Base-by-base conservation (phyloP, 2,797 vertebrate species). In the Arrhamphus sclerolepis region DNA sequence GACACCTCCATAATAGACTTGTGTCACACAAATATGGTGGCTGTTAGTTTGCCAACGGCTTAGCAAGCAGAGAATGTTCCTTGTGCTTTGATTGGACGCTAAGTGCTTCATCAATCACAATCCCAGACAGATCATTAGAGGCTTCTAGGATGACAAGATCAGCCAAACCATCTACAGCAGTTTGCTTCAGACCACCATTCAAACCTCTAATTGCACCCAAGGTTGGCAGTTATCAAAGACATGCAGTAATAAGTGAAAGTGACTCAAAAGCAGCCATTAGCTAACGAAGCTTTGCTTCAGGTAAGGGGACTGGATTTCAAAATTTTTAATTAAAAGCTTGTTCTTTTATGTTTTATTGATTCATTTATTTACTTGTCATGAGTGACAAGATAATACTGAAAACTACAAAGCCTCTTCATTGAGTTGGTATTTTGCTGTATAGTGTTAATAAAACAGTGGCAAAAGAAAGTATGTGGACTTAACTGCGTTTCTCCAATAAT, bases 31-130 rank as follows among this genome's bases (percentile, higher is more conserved):
- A 77, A 83, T 78, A 79, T 77, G 77, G 76, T 54, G 73, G 69
- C 82, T 73, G 80, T 63, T 76, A 61, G 83, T 85, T 81, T 77
- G 76, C 82, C 84, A 89, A 86, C 79, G 82, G 85, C 78, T 86
- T 84, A 83, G 86, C 78, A 85, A 80, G 86, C 80, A 67, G 64
- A 46, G 17, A 68, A 72, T 62, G 48, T 83, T 78, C 64, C 72
- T 69, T 5, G 53, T 24, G 77, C 84, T 87, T 84, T 87, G 83
- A 88, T 86, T 87, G 54, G 7, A 74, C 52, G 76, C 83, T 89
- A 86, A 91, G 86, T 89, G 84, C 84, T 90, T 86, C 87, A 91
- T 91, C 89, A 89, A 89, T 91, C 87, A 90, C 86, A 72, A 77
- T 87, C 76, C 48, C 74, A 78, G 88, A 82, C 77, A 78, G 80